phyloP scores from a whole-genome alignment of 2,113 vertebrate genomes.

The Aphelocoma coerulescens region DNA sequence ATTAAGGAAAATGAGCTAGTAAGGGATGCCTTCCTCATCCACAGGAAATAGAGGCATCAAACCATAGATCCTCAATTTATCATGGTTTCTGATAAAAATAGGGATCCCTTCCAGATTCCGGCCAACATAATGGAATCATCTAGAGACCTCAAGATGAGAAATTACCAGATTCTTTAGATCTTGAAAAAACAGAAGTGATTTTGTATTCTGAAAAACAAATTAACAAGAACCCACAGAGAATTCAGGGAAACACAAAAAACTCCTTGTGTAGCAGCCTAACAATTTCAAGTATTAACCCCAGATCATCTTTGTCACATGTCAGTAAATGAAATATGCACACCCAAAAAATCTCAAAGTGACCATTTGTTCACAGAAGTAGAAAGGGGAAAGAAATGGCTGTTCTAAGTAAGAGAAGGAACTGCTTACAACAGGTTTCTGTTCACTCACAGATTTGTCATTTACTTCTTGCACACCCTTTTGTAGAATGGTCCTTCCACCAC shows the following conservation, averaged over 20 bases:
- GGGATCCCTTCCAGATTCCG: background rate
- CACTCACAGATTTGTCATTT: background rate
- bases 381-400: background rate
- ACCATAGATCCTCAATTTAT: background rate
- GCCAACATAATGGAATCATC: background rate
- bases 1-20: background rate
- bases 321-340: background rate
- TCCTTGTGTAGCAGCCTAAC: background rate
- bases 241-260: background rate
- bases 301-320: background rate
- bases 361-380: background rate
- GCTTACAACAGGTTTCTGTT: background rate
- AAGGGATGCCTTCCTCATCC: background rate
- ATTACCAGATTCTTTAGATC: background rate
- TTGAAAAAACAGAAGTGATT: background rate
- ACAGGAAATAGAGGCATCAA: background rate
- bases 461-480: background rate
- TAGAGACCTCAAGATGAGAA: background rate
- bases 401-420: background rate
- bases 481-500: background rate
- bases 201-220: background rate
- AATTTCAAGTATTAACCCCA: background rate
- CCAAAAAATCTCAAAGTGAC: background rate
- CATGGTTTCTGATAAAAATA: background rate
- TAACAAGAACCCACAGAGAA: background rate